Evolutionary conservation across 1,140 invertebrate species (phyloP).

Genomic region (Brachionus rubens): DNA sequence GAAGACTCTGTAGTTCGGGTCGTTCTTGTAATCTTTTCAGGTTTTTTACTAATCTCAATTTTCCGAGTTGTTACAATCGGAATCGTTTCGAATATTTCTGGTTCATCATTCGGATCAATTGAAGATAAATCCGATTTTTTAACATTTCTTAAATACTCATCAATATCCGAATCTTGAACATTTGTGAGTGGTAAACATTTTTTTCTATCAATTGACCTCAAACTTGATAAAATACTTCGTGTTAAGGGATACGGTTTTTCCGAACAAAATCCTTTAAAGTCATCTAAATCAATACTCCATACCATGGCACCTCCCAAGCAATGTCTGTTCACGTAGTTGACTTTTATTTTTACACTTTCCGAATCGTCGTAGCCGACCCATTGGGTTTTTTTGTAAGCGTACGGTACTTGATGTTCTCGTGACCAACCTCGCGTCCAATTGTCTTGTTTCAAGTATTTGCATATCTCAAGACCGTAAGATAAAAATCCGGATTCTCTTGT

Average conservation of each 20-base stretch:
- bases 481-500: slow-evolving; percentile 84
- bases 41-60: not conserved
- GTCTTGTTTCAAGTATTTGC: slow-evolving; percentile 26
- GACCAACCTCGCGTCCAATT: slow-evolving; percentile 6
- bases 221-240: not conserved
- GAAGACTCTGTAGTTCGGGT: not conserved
- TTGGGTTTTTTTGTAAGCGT: slow-evolving; percentile 70
- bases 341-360: slow-evolving; percentile 44
- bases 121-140: slow-evolving; percentile 21
- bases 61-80: not conserved
- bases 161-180: slow-evolving; percentile 7
- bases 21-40: not conserved
- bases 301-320: slow-evolving; percentile 45
- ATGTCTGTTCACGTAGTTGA: slow-evolving; percentile 8
- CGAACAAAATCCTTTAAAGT: slow-evolving; percentile 9
- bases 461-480: slow-evolving; percentile 82
- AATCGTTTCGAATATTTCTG: no score
- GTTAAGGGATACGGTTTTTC: slow-evolving; percentile 37
- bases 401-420: slow-evolving; percentile 63
- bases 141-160: slow-evolving; percentile 7
- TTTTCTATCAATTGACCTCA: slow-evolving; percentile 14
- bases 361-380: slow-evolving; percentile 41
- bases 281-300: slow-evolving; percentile 46
- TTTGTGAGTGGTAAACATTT: slow-evolving; percentile 36
- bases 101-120: not conserved